Percentiles rank a stretch among this genome's conserved stretches.
Conservation (phyloP, 2,113 vertebrate genomes). For the Mus pahari region DNA sequence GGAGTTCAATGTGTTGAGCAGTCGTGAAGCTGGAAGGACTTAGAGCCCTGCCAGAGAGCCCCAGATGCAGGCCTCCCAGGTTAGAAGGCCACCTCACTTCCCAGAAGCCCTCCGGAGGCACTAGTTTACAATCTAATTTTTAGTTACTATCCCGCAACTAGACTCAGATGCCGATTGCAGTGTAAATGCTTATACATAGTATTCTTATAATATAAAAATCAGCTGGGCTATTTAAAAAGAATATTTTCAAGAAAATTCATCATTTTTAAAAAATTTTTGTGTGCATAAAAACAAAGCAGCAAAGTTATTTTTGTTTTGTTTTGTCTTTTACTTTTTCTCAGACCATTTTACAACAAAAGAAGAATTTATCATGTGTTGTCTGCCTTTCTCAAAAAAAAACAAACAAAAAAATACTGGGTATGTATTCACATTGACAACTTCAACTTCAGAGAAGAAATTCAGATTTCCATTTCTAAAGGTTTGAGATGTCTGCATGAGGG, state of each 20-base stretch:
- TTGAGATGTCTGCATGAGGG: neutral
- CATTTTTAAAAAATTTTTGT: neutral
- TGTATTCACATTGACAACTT: neutral
- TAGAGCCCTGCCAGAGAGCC: neutral
- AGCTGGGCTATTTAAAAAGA: neutral
- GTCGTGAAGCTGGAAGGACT: neutral
- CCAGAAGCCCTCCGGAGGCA: no score
- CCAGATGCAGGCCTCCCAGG: neutral
- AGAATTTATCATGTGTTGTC: no score
- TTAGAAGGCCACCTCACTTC: accelerated
- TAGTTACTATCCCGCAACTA: neutral
- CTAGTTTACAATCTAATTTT: neutral
- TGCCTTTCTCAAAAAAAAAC: neutral
- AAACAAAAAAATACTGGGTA: neutral
- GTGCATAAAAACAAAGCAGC: neutral
- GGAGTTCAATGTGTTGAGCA: neutral
- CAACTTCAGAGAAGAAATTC: neutral
- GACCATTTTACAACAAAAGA: neutral
- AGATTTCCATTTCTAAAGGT: neutral
- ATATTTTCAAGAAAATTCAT: neutral
- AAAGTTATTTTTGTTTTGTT: neutral
- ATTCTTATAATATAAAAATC: neutral
- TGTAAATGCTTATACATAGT: neutral
- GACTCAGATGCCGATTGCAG: no score
- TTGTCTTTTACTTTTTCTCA: neutral